phyloP scores from a whole-genome alignment of 1,140 invertebrate genomes.

The Diabrotica undecimpunctata region DNA sequence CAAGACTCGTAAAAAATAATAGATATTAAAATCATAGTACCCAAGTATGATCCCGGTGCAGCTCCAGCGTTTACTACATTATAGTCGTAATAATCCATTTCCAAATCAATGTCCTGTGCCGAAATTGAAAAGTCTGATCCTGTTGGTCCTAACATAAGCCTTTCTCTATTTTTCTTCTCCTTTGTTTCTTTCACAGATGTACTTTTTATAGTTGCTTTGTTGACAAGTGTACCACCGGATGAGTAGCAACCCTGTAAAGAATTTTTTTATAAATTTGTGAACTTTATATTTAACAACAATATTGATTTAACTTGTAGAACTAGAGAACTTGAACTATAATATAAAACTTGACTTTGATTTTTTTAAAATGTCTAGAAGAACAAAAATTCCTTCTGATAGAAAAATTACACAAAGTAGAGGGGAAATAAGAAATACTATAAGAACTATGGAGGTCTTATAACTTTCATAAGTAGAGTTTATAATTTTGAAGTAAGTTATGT shows the following conservation, averaged over 20 bases:
- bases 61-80: constrained; percentile 76
- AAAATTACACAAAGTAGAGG: too few relatives aligned
- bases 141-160: constrained; percentile 58
- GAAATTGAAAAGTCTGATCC: constrained; percentile 76
- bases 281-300: neutral
- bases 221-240: constrained; percentile 56
- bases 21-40: constrained; percentile 7
- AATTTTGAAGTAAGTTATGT: too few relatives aligned
- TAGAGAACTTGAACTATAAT: too few relatives aligned
- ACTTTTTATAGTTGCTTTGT: constrained; percentile 59
- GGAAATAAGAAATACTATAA: too few relatives aligned
- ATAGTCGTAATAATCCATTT: constrained; percentile 86
- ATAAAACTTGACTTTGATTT: too few relatives aligned
- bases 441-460: too few relatives aligned
- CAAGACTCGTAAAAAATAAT: too few relatives aligned
- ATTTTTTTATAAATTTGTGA: neutral
- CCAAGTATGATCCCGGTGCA: constrained; percentile 64
- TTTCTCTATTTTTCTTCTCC: constrained; percentile 68
- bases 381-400: too few relatives aligned
- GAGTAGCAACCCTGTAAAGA: constrained; percentile 65
- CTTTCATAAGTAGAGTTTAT: too few relatives aligned
- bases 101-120: constrained; percentile 68
- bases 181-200: constrained; percentile 72
- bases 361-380: too few relatives aligned
- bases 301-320: neutral